These are phyloP conservation scores for Lycophotia porphyrea DNA, from an alignment of 2,888 invertebrate genomes.

Conservation along the genomic window DNA sequence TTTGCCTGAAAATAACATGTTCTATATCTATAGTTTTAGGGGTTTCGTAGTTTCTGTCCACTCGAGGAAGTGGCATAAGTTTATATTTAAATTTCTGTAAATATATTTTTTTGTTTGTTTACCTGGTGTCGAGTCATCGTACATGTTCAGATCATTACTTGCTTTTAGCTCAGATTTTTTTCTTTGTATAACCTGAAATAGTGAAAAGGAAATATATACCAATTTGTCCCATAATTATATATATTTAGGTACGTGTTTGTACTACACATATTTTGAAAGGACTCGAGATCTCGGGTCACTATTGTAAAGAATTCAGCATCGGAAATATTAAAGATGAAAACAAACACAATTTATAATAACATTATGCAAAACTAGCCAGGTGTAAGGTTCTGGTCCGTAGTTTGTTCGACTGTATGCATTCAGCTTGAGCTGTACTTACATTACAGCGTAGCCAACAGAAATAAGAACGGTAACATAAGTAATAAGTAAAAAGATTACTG, in stretches of 20 bases:
- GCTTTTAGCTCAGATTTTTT: neutral
- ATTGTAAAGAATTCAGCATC: neutral
- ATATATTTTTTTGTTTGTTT: neutral
- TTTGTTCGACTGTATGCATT: neutral
- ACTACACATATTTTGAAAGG: neutral
- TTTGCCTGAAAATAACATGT: neutral
- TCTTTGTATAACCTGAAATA: conserved; percentile 11
- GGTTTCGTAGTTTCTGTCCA: neutral
- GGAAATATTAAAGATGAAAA: neutral
- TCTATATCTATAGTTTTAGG: neutral
- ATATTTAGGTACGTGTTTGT: neutral
- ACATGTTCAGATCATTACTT: neutral
- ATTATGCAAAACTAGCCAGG: neutral
- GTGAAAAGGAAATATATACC: neutral
- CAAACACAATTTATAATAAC: neutral
- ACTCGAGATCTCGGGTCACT: neutral
- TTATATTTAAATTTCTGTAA: too few relatives aligned
- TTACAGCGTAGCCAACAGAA: neutral
- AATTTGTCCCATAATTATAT: neutral
- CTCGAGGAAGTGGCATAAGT: neutral
- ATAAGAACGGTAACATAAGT: neutral
- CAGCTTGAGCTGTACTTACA: neutral
- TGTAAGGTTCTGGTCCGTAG: neutral
- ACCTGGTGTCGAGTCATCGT: conserved; percentile 7
- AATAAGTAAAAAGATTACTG: conserved; percentile 8